Base-by-base conservation (phyloP, 92 coral and sea anemone species). In the Phymanthus crucifer region DNA sequence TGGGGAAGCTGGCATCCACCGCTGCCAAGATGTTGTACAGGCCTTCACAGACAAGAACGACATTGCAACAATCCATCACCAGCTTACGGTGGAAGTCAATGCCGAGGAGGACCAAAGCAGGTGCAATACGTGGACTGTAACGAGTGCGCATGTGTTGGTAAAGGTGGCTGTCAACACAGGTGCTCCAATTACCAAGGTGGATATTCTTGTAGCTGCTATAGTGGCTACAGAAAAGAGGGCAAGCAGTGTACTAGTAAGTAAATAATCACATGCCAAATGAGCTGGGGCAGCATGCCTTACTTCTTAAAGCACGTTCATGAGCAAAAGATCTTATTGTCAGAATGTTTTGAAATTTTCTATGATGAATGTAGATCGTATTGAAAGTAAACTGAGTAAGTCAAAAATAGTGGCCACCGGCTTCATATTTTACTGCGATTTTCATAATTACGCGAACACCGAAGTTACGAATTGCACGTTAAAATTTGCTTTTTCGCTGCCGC, bases 31-130 rank as follows among this genome's bases (percentile, higher is more conserved):
- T 70, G 46, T 31, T 70, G 74, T 26, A 35, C 3, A 4, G 45
- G 46, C 17, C 17, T 70, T 14, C 45, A 19, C 74, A 70, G 74
- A 34, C 74, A 70, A 17, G 74, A 65, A 29, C 43, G 82, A 34
- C 73, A 61, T 40, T 78, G 82, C 19, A 48, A 66, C 38, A 66
- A 27, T 16, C 82, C 82, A 24, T 37, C 72, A 35, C 82, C 82
- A 32, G 33, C 26, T 16, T 24, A 50, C 14, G 56, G 73, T 17
- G 82, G 82, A 13, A 34, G 61, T 0, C 37, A 29, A 6, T 78
- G 82, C 40, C 19, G 24, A 29, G 82, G 82, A 61, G 68, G 68
- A 7, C 68, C 35, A 0, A 19, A 43, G 26, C 29, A 70, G 26
- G 35, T 48, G 38, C 27, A 33, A 7, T 66, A 69, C 72, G 12